Evolutionary conservation across 2,797 vertebrate genomes (phyloP).

Genomic region (Hippopotamyrus pictus): DNA sequence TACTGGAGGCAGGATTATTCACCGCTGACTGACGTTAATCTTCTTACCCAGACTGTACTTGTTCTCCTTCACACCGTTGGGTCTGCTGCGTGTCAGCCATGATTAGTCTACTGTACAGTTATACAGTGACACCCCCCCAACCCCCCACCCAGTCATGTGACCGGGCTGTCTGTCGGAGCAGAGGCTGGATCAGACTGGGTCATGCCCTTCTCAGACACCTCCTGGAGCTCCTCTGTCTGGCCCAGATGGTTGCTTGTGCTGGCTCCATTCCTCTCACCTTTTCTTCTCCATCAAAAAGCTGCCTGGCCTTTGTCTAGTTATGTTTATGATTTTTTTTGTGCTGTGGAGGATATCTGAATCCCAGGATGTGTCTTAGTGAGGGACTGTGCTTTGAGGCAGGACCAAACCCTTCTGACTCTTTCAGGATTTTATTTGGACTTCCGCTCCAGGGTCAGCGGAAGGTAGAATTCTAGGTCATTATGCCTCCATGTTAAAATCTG

Average conservation of each 20-base stretch:
- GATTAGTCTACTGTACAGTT: not conserved
- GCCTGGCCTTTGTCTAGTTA: not conserved
- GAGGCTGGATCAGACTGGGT: not conserved
- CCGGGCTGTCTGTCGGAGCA: not conserved
- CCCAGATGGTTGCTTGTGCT: not conserved
- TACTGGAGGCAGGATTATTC: not conserved
- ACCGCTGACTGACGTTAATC: not conserved
- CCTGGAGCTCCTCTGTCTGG: not conserved
- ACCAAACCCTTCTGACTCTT: not conserved
- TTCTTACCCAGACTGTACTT: not conserved
- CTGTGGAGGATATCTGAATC: not conserved
- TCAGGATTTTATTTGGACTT: not conserved
- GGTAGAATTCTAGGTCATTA: not conserved
- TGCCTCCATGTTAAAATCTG: not conserved
- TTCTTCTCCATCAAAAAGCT: not conserved
- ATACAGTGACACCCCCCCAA: not conserved
- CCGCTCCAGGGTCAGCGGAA: not conserved
- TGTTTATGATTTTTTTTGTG: not conserved
- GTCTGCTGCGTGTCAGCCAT: not conserved
- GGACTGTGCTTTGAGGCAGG: not conserved
- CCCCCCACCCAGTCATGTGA: not conserved
- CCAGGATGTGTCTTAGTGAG: not conserved
- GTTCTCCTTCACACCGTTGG: not conserved
- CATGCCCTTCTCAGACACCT: not conserved
- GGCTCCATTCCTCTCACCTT: not conserved